Base-by-base conservation (phyloP, 2,888 invertebrate species). In the Nudaria mundana region DNA sequence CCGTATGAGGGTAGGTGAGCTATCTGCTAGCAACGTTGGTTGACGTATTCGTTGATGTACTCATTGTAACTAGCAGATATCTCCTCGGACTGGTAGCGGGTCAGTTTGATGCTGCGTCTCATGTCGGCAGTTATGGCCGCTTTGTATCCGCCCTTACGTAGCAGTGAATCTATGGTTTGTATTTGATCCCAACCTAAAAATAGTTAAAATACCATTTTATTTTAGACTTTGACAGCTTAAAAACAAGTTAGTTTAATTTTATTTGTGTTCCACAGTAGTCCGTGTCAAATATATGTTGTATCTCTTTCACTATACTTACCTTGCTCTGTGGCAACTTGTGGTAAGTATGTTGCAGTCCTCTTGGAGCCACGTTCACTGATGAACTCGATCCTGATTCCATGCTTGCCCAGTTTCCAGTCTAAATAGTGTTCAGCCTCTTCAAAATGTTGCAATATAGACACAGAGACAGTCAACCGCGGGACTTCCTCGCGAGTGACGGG, bases 351-450 rank as follows among this genome's bases (percentile, higher is more conserved):
- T 71, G 99, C 99, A 55, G 98, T 98, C 71, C 97, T 93, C 78
- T 97, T 97, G 66, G 94, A 94, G 52, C 98, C 95, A 70, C 97
- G 93, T 76, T 98, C 98, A 76, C 95, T 98, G 55, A 94, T 88
- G 77, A 99, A 99, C 88, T 99, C 98, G 63, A 99, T 99, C 38
- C 99, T 93, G 70, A 99, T 99, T 43, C 99, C 99, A 81, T 99
- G 99, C 40, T 95, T 92, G 32, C 98, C 98, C 44, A 98, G 93
- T 90, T 97, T 95, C 99, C 99, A 99, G 85, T 99, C 99, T 55
- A 97, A 90, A 83, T 96, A 99, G 76, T 98, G 95, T 41, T 92
- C 92, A 0, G 97, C 98, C 70, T 98, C 97, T 86, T 99, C 99
- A 81, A 99, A 99, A 79, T 98, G 90, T 75, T 97, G 94, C 62